These are phyloP conservation scores for Catamblyrhynchus diadema DNA, from an alignment of 2,797 vertebrate genomes.

Conservation along the genomic window DNA sequence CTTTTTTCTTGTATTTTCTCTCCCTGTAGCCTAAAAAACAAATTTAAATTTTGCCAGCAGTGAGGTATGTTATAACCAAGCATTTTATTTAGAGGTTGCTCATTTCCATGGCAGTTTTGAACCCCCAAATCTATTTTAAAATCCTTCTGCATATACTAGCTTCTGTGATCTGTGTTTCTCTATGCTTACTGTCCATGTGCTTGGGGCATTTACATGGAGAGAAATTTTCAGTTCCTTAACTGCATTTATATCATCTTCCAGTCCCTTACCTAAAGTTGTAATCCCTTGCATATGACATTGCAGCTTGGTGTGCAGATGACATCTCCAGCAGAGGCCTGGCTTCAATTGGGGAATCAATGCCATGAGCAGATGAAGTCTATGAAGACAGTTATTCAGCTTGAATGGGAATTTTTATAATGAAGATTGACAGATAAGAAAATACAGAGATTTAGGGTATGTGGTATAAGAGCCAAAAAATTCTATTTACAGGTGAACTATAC, in stretches of 20 bases:
- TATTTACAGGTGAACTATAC: not conserved
- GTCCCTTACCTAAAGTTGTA: not conserved
- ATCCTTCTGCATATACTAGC: not conserved
- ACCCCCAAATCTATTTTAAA: not conserved
- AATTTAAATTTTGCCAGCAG: conserved; percentile 18
- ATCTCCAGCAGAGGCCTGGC: not conserved
- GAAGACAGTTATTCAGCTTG: not conserved
- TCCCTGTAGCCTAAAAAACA: not conserved
- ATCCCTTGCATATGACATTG: not conserved
- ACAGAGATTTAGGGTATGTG: not conserved
- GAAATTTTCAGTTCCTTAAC: not conserved
- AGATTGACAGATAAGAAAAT: conserved; percentile 25
- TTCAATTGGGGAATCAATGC: not conserved
- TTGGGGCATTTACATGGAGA: not conserved
- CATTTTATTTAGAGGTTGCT: not conserved
- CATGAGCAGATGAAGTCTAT: conserved; percentile 5
- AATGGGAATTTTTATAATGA: conserved; percentile 39
- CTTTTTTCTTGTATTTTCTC: not conserved
- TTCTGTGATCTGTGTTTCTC: not conserved
- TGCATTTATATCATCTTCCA: not conserved
- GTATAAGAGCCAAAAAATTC: not conserved
- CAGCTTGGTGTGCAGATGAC: not conserved
- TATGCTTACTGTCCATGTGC: not conserved
- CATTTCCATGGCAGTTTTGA: not conserved
- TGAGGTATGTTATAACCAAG: not conserved